Evolutionary conservation across 2,113 vertebrate species (phyloP).

Genomic region (Epinephelus fuscoguttatus): DNA sequence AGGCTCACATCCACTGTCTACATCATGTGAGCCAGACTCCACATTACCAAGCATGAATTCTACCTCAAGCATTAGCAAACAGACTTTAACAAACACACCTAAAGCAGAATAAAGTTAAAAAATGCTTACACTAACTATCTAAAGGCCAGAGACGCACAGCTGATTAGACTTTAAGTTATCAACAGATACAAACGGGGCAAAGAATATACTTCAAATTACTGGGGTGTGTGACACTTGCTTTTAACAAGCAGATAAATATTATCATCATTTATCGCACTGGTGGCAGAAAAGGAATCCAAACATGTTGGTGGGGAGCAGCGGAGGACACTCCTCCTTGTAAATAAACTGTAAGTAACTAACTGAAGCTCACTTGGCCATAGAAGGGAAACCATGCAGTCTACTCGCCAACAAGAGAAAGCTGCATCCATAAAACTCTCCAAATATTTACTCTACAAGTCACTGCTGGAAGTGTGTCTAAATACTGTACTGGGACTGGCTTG

Average conservation of each 20-base stretch:
- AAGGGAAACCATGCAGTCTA: conserved; percentile 19
- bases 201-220: no score
- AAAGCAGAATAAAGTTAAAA: background rate
- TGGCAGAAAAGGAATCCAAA: background rate
- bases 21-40: no score
- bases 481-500: background rate
- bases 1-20: no score
- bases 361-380: conserved; percentile 34
- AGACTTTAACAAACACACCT: background rate
- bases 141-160: background rate
- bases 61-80: background rate
- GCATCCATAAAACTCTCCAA: conserved; percentile 35
- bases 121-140: background rate
- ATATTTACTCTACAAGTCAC: conserved; percentile 43
- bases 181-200: no score
- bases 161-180: background rate
- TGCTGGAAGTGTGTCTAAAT: background rate
- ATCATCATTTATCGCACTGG: background rate
- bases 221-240: background rate
- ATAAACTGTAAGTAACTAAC: no score
- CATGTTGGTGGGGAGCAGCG: background rate
- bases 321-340: background rate
- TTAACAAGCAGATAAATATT: background rate
- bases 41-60: background rate
- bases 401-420: background rate